Percentiles rank a stretch among this genome's conserved stretches.
Conservation (phyloP, 1,140 invertebrate genomes). For the Portunus trituberculatus region DNA sequence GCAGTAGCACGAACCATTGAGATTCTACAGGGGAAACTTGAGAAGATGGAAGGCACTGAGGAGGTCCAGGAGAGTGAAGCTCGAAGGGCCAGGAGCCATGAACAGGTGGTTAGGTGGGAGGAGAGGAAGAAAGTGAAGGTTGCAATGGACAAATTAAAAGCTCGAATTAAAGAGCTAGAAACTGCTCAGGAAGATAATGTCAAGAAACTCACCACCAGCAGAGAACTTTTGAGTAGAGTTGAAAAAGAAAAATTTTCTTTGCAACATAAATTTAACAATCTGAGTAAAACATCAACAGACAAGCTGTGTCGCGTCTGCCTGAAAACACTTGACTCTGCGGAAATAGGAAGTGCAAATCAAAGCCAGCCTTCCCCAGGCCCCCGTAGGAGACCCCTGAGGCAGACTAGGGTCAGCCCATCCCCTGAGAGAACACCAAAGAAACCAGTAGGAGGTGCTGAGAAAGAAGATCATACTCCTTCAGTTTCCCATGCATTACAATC, state of each 20-base stretch:
- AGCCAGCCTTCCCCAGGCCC: neutral
- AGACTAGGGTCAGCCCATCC: slow-evolving; percentile 35
- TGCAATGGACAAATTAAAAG: slow-evolving; percentile 65
- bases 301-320: slow-evolving; percentile 73
- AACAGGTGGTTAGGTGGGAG: slow-evolving; percentile 70
- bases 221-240: slow-evolving; percentile 60
- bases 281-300: slow-evolving; percentile 61
- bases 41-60: slow-evolving; percentile 65
- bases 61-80: slow-evolving; percentile 60
- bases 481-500: neutral
- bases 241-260: slow-evolving; percentile 67
- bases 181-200: neutral
- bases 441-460: neutral
- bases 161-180: slow-evolving; percentile 66
- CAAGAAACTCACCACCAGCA: slow-evolving; percentile 66
- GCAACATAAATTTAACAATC: slow-evolving; percentile 56
- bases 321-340: slow-evolving; percentile 64
- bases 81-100: slow-evolving; percentile 58
- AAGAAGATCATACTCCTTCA: slow-evolving; percentile 5
- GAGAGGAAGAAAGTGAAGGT: slow-evolving; percentile 68
- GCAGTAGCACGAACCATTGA: slow-evolving; percentile 66
- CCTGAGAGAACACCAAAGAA: slow-evolving; percentile 41
- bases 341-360: neutral
- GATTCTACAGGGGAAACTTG: slow-evolving; percentile 61
- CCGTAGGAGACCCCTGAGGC: neutral